Base-by-base conservation (phyloP, 2,113 vertebrate genomes). In the Bos javanicus region DNA sequence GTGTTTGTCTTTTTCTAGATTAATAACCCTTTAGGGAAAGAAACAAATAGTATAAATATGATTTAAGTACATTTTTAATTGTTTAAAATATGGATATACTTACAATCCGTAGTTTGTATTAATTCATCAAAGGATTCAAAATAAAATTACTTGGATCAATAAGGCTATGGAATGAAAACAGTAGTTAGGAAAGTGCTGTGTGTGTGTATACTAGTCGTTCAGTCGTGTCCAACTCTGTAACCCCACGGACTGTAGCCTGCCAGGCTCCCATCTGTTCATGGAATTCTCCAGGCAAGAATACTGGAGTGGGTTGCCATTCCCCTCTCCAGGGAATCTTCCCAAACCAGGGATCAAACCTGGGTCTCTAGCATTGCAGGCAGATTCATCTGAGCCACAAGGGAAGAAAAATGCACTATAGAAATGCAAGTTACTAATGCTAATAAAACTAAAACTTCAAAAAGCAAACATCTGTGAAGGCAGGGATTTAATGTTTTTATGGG, bases 1-100 rank as follows among this genome's bases (percentile, higher is more conserved):
- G n/a, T 84, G 98, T 97, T 98, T 99, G 92, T 99, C 99, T 98
- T 99, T 99, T 98, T 99, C 99, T 94, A 99, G 97, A 98, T 99
- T 99, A 89, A 98, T 98, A 98, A 99, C 98, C 98, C 99, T 99
- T 97, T 48, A 96, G 14, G 80, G 94, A 98, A 97, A 98, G 90
- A 98, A 97, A 98, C 33, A 94, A 96, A 97, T 80, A 76, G 67
- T 62, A 78, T 93, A 52, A 80, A n/a, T 94, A 64, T 52, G 36
- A 94, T 21, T 89, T 76, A 91, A 56, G 71, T 95, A 30, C 10
- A 96, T 90, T 97, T 97, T 93, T 59, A 93, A 81, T 94, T 83
- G n/a, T 56, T 97, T 90, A 85, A 94, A 91, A 87, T 96, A 96
- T 62, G 23, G 97, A 97, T 48, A 96, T 9, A 86, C 12, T 92